A percentile compares a stretch with the other conserved stretches of the same genome.
Evolutionary conservation across 2,888 invertebrate species (phyloP).

Genomic region (Apoda limacodes): DNA sequence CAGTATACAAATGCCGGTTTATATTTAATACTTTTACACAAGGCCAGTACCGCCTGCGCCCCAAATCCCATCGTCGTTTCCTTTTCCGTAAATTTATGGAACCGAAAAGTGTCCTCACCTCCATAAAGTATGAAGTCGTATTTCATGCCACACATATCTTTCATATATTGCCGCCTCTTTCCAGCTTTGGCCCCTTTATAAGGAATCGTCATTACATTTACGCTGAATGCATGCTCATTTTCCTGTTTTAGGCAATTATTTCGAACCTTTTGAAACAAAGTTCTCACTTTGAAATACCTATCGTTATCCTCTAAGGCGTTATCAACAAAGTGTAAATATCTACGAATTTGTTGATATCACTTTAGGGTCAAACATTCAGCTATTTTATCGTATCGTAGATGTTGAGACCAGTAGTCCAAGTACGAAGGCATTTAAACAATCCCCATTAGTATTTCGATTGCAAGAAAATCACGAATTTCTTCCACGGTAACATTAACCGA

Average conservation of each 20-base stretch:
- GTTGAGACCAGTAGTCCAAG: slow-evolving; percentile 13
- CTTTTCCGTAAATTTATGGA: slow-evolving; percentile 19
- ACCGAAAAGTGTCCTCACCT: slow-evolving; percentile 25
- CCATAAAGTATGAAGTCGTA: slow-evolving; percentile 30
- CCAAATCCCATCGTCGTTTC: slow-evolving; percentile 24
- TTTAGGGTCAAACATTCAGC: slow-evolving; percentile 13
- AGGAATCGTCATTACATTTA: slow-evolving; percentile 32
- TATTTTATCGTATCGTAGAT: slow-evolving; percentile 9
- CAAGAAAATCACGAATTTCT: slow-evolving; percentile 9
- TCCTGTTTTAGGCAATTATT: too few species aligned
- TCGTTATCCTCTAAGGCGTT: slow-evolving; percentile 12
- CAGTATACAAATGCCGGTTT: slow-evolving; percentile 15
- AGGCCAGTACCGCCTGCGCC: slow-evolving; percentile 23
- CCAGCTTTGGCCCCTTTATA: slow-evolving; percentile 29
- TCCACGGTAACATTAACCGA: slow-evolving; percentile 11
- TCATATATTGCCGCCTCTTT: too few species aligned
- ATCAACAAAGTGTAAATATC: slow-evolving; percentile 13
- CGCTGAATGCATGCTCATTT: slow-evolving; percentile 22
- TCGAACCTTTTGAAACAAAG: slow-evolving; percentile 17
- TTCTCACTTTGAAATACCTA: slow-evolving; percentile 19
- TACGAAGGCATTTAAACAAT: slow-evolving; percentile 10
- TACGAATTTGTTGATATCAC: slow-evolving; percentile 11
- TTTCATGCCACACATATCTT: slow-evolving; percentile 27
- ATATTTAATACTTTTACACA: slow-evolving; percentile 17
- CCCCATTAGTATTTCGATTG: slow-evolving; percentile 12